Percentiles rank a stretch among this genome's conserved stretches.
Evolutionary conservation across 2,888 invertebrate species (phyloP).

Genomic region (Heteromyza rotundicornis): DNA sequence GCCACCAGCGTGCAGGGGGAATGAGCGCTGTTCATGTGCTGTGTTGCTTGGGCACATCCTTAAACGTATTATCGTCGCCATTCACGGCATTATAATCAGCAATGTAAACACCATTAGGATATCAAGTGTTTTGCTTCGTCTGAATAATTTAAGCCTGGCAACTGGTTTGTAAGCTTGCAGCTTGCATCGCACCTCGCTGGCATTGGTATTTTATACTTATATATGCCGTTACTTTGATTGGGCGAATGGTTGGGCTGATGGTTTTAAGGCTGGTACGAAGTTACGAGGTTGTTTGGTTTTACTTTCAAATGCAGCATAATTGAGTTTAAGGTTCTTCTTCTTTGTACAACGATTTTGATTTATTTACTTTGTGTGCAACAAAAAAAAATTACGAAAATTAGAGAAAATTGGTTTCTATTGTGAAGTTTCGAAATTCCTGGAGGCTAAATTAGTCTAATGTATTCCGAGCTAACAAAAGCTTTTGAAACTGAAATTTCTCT

Average conservation of each 20-base stretch:
- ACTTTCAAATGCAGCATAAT: neutral
- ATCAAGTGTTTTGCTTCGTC: conserved; percentile 42
- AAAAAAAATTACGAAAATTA: too few species aligned
- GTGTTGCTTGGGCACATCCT: conserved; percentile 15
- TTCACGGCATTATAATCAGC: conserved; percentile 42
- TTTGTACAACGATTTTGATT: too few species aligned
- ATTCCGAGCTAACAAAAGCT: too few species aligned
- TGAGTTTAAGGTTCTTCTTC: neutral
- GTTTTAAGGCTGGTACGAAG: neutral
- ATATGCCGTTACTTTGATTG: neutral
- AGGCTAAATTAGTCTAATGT: too few species aligned
- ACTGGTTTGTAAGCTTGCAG: too few species aligned
- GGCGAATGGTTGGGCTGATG: neutral
- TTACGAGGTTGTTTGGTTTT: neutral
- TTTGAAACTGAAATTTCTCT: too few species aligned
- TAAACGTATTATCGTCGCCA: conserved; percentile 46
- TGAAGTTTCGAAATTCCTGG: too few species aligned
- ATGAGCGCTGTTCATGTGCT: neutral
- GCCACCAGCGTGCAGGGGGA: neutral
- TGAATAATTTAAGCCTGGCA: conserved; percentile 42
- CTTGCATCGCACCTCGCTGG: too few species aligned
- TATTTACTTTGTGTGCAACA: too few species aligned
- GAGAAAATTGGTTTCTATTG: too few species aligned
- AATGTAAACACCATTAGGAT: conserved; percentile 42
- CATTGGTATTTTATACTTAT: too few species aligned